Evolutionary conservation across 2,797 vertebrate genomes (phyloP).

Genomic region (Lutjanus campechanus): DNA sequence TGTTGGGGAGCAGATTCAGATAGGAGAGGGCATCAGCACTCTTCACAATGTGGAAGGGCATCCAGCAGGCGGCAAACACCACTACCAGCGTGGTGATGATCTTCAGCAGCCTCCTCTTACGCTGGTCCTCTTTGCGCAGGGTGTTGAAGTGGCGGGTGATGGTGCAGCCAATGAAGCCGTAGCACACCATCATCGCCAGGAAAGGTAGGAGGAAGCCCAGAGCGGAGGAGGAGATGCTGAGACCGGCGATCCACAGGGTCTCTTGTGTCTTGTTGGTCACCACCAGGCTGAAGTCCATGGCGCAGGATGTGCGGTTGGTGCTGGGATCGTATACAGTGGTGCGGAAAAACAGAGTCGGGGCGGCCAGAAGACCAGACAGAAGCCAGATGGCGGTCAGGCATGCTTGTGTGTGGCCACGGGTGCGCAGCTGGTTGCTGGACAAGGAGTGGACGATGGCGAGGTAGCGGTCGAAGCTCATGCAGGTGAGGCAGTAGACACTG

Average conservation of each 20-base stretch:
- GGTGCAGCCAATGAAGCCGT: constrained; percentile 88
- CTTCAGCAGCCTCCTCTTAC: constrained; percentile 89
- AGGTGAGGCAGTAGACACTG: constrained; percentile 94
- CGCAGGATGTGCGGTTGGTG: constrained; percentile 87
- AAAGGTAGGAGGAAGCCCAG: constrained; percentile 91
- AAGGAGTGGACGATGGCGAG: constrained; percentile 90
- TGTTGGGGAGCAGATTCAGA: constrained; percentile 82
- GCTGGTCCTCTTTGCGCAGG: constrained; percentile 85
- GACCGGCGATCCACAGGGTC: constrained; percentile 85
- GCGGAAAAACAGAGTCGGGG: constrained; percentile 90
- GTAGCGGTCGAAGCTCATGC: constrained; percentile 94
- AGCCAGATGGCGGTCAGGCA: constrained; percentile 88
- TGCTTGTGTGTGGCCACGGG: constrained; percentile 74
- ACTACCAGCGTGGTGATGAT: constrained; percentile 90
- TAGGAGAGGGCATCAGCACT: constrained; percentile 88
- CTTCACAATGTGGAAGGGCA: constrained; percentile 91
- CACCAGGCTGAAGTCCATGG: constrained; percentile 88
- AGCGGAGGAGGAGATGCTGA: constrained; percentile 89
- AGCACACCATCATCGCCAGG: constrained; percentile 91
- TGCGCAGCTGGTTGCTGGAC: constrained; percentile 87
- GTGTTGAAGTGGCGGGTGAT: constrained; percentile 88
- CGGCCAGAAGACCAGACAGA: constrained; percentile 86
- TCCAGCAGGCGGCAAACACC: constrained; percentile 92
- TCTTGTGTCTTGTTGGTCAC: constrained; percentile 63
- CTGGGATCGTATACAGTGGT: constrained; percentile 76